phyloP scores from a whole-genome alignment of 2,797 vertebrate species.

The Sebastes umbrosus region DNA sequence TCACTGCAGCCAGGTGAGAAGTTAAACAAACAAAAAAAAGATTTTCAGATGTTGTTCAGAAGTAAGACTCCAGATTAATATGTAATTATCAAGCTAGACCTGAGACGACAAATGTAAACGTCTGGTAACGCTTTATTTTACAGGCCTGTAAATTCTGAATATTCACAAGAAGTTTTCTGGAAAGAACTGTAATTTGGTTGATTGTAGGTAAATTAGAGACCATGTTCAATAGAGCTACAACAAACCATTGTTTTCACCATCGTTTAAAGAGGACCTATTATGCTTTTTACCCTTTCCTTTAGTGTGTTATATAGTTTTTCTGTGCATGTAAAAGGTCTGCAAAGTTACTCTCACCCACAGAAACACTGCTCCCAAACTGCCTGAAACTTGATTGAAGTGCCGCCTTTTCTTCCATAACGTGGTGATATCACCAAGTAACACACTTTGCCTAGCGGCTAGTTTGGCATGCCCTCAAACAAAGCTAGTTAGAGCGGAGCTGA shows the following conservation, averaged over 20 bases:
- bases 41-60: neutral
- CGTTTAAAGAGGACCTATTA: too few species aligned
- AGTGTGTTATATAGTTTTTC: too few species aligned
- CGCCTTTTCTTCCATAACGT: too few species aligned
- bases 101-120: neutral
- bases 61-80: neutral
- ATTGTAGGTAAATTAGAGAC: neutral
- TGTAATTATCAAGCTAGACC: neutral
- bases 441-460: too few species aligned
- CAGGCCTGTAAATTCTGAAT: neutral
- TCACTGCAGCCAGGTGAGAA: constrained; percentile 20
- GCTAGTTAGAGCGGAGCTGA: too few species aligned
- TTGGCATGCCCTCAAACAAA: too few species aligned
- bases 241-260: neutral
- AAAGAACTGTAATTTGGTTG: neutral
- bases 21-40: neutral
- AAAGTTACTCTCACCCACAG: too few species aligned
- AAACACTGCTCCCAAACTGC: too few species aligned
- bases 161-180: neutral
- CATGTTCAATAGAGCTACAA: neutral
- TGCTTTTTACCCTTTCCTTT: too few species aligned
- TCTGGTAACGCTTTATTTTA: neutral
- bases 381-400: too few species aligned
- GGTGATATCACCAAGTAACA: too few species aligned
- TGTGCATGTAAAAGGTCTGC: too few species aligned